Evolutionary conservation across 2,888 invertebrate species (phyloP).

Genomic region (Pollenia angustigena): DNA sequence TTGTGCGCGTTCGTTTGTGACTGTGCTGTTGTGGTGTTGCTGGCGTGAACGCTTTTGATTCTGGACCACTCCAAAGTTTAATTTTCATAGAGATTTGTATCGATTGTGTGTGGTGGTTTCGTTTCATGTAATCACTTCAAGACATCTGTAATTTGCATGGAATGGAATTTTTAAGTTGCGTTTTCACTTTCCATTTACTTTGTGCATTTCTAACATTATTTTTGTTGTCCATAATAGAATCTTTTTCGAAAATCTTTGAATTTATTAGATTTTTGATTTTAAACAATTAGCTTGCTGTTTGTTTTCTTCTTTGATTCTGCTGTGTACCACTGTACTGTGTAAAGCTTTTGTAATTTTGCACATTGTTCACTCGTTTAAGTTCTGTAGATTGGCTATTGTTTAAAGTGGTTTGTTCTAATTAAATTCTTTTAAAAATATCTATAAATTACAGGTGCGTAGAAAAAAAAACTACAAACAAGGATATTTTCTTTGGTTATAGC

Average conservation of each 20-base stretch:
- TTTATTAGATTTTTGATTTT: conserved; percentile 69
- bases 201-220: conserved; percentile 50
- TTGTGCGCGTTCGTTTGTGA: not conserved
- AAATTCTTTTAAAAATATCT: conserved; percentile 53
- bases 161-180: conserved; percentile 42
- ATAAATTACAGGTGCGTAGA: conserved; percentile 23
- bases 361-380: conserved; percentile 71
- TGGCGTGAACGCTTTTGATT: conserved; percentile 6
- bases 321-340: conserved; percentile 20
- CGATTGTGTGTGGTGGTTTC: conserved; percentile 22
- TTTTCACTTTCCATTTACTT: conserved; percentile 27
- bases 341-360: conserved; percentile 71
- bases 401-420: conserved; percentile 71
- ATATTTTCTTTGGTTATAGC: not conserved
- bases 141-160: conserved; percentile 63
- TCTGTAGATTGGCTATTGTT: conserved; percentile 68
- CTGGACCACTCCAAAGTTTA: conserved; percentile 7
- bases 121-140: conserved; percentile 61
- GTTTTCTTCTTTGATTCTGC: conserved; percentile 22
- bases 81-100: conserved; percentile 30
- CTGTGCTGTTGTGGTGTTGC: not conserved
- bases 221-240: conserved; percentile 62
- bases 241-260: conserved; percentile 65
- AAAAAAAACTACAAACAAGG: too few relatives aligned
- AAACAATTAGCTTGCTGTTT: conserved; percentile 47